phyloP scores from a whole-genome alignment of 2,113 vertebrate species.

The Hydrolagus affinis region DNA sequence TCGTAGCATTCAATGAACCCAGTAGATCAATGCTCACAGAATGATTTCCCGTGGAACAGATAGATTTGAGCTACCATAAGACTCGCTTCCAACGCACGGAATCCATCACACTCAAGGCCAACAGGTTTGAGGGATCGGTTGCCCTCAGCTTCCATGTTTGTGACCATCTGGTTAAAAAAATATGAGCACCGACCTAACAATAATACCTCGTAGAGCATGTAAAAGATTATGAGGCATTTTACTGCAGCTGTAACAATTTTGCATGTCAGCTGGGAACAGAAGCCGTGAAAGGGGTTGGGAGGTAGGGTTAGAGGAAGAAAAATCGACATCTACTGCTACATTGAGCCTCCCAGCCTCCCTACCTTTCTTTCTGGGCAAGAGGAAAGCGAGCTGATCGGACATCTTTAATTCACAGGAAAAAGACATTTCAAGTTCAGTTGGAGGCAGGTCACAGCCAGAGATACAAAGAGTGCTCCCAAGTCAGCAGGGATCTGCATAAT shows the following conservation, averaged over 20 bases:
- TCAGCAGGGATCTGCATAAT: neutral
- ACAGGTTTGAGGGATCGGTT: neutral
- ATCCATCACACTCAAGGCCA: neutral
- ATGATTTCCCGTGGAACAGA: too few relatives aligned
- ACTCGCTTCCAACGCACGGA: neutral
- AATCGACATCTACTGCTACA: neutral
- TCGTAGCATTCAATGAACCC: neutral
- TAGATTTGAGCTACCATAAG: too few relatives aligned
- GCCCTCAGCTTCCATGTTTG: too few relatives aligned
- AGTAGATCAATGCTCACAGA: neutral
- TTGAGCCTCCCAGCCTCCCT: neutral
- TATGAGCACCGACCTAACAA: neutral
- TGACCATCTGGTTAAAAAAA: neutral
- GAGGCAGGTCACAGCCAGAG: neutral
- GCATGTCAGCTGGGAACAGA: too few relatives aligned
- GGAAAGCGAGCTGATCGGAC: neutral
- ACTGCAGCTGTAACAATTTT: too few relatives aligned
- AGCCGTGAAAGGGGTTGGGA: too few relatives aligned
- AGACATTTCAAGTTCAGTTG: neutral
- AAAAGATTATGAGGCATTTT: too few relatives aligned
- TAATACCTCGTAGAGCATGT: neutral
- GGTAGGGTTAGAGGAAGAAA: neutral
- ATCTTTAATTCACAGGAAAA: neutral
- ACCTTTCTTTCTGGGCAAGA: neutral
- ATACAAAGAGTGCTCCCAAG: neutral